Evolutionary conservation across 2,888 invertebrate species (phyloP).

Genomic region (Drosophila tanythrix): DNA sequence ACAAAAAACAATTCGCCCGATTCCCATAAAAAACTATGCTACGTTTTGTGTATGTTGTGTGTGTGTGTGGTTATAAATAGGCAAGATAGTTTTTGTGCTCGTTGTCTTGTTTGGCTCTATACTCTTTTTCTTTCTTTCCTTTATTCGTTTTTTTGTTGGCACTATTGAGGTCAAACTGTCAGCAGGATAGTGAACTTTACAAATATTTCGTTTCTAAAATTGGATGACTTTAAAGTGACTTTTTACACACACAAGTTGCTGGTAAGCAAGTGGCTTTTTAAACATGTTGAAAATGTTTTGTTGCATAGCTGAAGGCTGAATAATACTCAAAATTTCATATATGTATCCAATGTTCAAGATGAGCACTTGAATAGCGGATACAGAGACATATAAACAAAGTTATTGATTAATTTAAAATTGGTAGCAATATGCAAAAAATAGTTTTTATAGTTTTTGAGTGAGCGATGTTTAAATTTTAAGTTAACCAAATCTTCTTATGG

Average conservation of each 20-base stretch:
- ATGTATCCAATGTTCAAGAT: not conserved
- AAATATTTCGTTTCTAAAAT: constrained; percentile 47
- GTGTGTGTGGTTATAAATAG: constrained; percentile 68
- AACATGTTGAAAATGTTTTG: not conserved
- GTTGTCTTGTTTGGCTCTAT: constrained; percentile 49
- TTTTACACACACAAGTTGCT: not conserved
- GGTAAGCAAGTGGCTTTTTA: not conserved
- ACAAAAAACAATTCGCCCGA: constrained; percentile 2
- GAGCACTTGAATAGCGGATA: not conserved
- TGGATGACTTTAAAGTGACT: constrained; percentile 59
- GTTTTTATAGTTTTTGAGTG: not conserved
- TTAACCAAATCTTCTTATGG: not conserved
- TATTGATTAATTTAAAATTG: not conserved
- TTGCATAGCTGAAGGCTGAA: not conserved
- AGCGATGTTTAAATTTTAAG: not conserved
- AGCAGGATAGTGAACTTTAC: constrained; percentile 76
- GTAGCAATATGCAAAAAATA: not conserved
- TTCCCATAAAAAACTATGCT: constrained; percentile 64
- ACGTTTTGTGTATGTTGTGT: constrained; percentile 29
- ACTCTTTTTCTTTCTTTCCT: constrained; percentile 12
- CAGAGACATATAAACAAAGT: not conserved
- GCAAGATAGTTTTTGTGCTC: constrained; percentile 70
- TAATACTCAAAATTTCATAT: not conserved
- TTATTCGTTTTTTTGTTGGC: constrained; percentile 21
- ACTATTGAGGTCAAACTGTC: constrained; percentile 73